Percentiles rank a stretch among this genome's conserved stretches.
Conservation (phyloP, 2,888 invertebrate species). For the Troides helena region DNA sequence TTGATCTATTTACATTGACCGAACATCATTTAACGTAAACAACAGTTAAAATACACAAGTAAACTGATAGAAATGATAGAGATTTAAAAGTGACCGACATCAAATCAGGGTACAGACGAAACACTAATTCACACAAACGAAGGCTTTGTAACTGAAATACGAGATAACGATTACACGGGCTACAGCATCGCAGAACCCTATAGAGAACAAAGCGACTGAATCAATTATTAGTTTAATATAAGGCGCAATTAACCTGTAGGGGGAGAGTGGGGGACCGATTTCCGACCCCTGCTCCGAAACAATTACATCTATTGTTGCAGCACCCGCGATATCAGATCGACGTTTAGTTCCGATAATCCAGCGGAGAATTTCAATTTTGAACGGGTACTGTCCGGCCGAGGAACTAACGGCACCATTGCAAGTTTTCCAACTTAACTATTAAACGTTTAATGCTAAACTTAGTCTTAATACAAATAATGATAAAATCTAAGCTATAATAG, state of each 20-base stretch:
- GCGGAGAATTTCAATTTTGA: slow-evolving; percentile 14
- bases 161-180: slow-evolving; percentile 18
- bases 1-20: too few relatives aligned
- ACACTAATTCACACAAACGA: neutral
- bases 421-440: too few relatives aligned
- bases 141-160: slow-evolving; percentile 16
- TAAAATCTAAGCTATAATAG: too few relatives aligned
- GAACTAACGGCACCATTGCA: neutral
- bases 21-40: too few relatives aligned
- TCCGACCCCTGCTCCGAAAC: slow-evolving; percentile 36
- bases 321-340: slow-evolving; percentile 52
- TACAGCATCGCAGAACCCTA: slow-evolving; percentile 3
- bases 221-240: slow-evolving; percentile 33
- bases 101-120: too few relatives aligned
- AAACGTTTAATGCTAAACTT: too few relatives aligned
- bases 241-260: slow-evolving; percentile 28
- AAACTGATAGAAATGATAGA: too few relatives aligned
- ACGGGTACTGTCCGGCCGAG: neutral
- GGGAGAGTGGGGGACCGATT: slow-evolving; percentile 30
- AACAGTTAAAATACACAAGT: too few relatives aligned
- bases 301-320: slow-evolving; percentile 58
- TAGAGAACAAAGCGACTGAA: slow-evolving; percentile 29
- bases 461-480: too few relatives aligned
- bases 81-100: too few relatives aligned
- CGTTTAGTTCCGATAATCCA: slow-evolving; percentile 25